Percentiles rank a stretch among this genome's conserved stretches.
phyloP scores from a whole-genome alignment of 2,888 invertebrate genomes.

The Oxyteleia sp. region DNA sequence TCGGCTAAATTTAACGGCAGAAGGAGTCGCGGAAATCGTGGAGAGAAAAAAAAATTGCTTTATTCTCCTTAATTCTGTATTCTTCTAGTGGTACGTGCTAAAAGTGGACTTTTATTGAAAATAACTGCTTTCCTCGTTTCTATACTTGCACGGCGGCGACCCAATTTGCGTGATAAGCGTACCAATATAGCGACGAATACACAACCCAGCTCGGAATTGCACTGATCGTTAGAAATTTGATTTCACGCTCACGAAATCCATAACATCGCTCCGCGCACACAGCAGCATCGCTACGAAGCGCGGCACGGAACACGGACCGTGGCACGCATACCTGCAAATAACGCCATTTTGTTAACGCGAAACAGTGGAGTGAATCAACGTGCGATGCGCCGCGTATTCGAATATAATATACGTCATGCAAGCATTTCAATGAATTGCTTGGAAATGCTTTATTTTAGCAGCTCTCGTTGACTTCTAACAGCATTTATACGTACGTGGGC shows the following conservation, averaged over 20 bases:
- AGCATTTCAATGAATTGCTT: conserved; percentile 49
- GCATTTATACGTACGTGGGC: background rate
- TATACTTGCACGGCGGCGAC: conserved; percentile 52
- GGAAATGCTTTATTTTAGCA: conserved; percentile 45
- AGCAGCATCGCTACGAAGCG: conserved; percentile 69
- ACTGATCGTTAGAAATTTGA: conserved; percentile 84
- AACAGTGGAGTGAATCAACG: conserved; percentile 58
- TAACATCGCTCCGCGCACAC: conserved; percentile 76
- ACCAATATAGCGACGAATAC: conserved; percentile 61
- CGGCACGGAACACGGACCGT: conserved; percentile 54
- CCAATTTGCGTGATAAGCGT: conserved; percentile 68
- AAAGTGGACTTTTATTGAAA: conserved; percentile 57
- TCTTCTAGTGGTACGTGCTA: conserved; percentile 47
- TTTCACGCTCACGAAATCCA: conserved; percentile 83
- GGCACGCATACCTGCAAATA: conserved; percentile 53
- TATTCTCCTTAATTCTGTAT: conserved; percentile 1
- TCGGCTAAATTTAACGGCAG: too few relatives aligned
- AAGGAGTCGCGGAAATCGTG: too few relatives aligned
- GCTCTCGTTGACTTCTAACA: conserved; percentile 32
- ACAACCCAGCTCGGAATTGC: conserved; percentile 72
- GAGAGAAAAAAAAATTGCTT: background rate
- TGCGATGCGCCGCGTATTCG: conserved; percentile 43
- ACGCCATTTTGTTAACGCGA: too few relatives aligned
- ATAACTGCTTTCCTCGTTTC: conserved; percentile 51
- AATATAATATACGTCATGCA: conserved; percentile 59